phyloP scores from a whole-genome alignment of 92 coral and sea anemone genomes.

The Siderastrea radians region DNA sequence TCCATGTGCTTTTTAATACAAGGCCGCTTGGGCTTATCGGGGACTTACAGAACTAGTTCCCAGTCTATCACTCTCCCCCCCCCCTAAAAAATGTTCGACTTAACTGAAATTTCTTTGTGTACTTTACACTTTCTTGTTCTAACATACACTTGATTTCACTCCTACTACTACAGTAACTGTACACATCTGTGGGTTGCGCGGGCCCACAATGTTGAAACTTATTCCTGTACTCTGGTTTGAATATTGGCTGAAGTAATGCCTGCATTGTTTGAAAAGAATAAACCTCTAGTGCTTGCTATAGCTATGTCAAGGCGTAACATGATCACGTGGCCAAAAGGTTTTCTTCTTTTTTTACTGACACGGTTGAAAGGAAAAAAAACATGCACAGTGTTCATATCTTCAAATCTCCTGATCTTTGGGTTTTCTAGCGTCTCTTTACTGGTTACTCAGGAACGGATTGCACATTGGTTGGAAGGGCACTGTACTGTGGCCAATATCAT shows the following conservation, averaged over 20 bases:
- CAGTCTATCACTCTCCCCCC: background rate
- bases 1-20: too few relatives aligned
- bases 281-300: background rate
- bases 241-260: background rate
- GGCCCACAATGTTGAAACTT: slow-evolving; percentile 22
- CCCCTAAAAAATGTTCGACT: background rate
- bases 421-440: background rate
- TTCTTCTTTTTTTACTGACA: background rate
- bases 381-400: background rate
- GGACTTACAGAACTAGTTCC: too few relatives aligned
- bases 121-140: background rate
- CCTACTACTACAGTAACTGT: background rate
- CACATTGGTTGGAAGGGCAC: background rate
- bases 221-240: background rate
- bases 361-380: background rate
- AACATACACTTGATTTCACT: background rate
- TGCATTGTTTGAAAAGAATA: background rate
- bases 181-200: slow-evolving; percentile 33
- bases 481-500: slow-evolving; percentile 20
- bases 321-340: background rate
- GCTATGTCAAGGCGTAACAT: slow-evolving; percentile 2
- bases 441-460: background rate
- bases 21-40: too few relatives aligned
- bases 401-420: background rate
- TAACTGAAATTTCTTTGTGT: background rate